Evolutionary conservation across 2,113 vertebrate genomes (phyloP), one percentile per base, ranked within the genome.

Genomic region (Antechinus flavipes): DNA sequence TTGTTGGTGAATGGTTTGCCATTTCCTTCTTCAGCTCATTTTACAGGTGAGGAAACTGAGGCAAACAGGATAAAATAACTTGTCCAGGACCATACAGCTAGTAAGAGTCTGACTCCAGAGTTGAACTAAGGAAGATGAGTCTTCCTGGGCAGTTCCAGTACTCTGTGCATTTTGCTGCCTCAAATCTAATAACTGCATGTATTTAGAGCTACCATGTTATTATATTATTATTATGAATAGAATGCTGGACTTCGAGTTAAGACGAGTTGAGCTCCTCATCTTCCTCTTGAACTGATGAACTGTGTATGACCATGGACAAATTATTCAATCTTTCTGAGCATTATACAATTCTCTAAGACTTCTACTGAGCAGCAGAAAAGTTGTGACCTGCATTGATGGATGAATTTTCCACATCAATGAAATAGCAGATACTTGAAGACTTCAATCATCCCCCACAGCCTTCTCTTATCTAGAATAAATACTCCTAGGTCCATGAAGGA

Each of bases 401-500:
- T 76, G 68, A 84, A 84, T 84, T 84, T 84, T 84, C 35, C n/a
- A 84, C 19, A 76, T 76, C 5, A 22, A 76, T 84, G 35, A 42
- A 84, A 42, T 4, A n/a, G 6, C 68, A 76, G 35, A 27, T 14
- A 22, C n/a, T 0, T 12, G 94, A 91, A 42, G 47, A 12, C 19
- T 27, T 27, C 0, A 0, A 47, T 30, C 12, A 30, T 8, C 49
- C 27, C 58, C 93, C 42, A 4, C 0, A 0, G 46, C 91, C 9
- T 0, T 19, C 30, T 30, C 47, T 91, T 89, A 55, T 23, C 46
- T 50, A 22, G 89, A 55, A 58, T 7, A 2, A 35, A 46, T 2
- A 24, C 19, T 1, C 47, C 1, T 0, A 0, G 22, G 14, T 0
- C 0, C 47, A 16, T 0, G 0, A 35, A n/a, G 54, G 12, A 84